Conservation (phyloP, 2,113 vertebrate species). For the Microcebus tavaratra region DNA sequence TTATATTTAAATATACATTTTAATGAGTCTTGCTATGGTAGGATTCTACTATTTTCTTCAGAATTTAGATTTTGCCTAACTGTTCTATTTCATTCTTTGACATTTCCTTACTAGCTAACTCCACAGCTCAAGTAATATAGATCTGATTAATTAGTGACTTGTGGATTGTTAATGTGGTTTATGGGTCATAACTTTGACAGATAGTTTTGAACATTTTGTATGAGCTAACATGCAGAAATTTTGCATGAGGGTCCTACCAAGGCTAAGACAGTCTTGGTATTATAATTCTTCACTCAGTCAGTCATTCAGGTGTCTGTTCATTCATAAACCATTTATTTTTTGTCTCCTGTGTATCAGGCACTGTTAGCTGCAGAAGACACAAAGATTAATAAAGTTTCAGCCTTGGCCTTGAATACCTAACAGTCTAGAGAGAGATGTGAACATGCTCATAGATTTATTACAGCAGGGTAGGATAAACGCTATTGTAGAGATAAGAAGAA, state of each 20-base stretch:
- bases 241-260: not conserved
- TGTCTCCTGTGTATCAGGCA: not conserved
- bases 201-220: not conserved
- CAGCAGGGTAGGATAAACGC: not conserved
- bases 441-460: not conserved
- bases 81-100: not conserved
- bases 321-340: not conserved
- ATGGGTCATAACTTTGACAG: not conserved
- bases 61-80: not conserved
- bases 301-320: not conserved
- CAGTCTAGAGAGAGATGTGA: not conserved
- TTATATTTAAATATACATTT: not conserved
- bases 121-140: not conserved
- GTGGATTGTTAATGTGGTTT: not conserved
- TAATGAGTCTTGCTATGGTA: not conserved
- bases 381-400: not conserved
- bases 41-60: not conserved
- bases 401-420: not conserved
- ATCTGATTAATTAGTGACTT: not conserved
- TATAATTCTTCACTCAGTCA: not conserved
- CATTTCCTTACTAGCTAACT: not conserved
- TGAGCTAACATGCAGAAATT: not conserved
- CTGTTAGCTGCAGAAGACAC: not conserved
- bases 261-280: not conserved
- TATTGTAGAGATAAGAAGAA: not conserved